These are phyloP conservation scores for Coelinius sp. DNA, from an alignment of 2,888 invertebrate species.

Conservation along the genomic window DNA sequence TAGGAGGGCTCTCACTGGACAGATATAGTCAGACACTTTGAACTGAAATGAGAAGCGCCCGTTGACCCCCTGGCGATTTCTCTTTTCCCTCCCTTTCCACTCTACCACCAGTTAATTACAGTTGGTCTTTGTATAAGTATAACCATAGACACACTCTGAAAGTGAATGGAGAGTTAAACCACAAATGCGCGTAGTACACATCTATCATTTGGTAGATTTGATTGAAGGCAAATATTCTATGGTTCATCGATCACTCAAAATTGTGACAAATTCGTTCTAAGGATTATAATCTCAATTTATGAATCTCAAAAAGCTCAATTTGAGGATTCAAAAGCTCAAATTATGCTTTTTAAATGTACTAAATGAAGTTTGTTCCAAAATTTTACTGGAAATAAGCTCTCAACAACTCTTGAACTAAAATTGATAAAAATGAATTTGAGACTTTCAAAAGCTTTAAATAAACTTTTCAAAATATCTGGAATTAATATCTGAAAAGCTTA, in stretches of 20 bases:
- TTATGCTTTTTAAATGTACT: too few species aligned
- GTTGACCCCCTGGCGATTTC: conserved; percentile 16
- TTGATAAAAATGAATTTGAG: too few species aligned
- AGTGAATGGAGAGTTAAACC: conserved; percentile 16
- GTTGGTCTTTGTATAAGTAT: conserved; percentile 23
- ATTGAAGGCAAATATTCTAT: not conserved
- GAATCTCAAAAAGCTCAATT: too few species aligned
- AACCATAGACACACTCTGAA: not conserved
- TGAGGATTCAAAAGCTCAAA: too few species aligned
- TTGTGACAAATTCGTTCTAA: not conserved
- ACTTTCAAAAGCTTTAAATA: too few species aligned
- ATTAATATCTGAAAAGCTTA: too few species aligned
- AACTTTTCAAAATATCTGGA: too few species aligned
- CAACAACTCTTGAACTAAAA: too few species aligned
- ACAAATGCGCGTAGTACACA: not conserved
- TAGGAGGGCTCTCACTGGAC: not conserved
- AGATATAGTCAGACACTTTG: conserved; percentile 13
- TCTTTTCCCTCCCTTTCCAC: conserved; percentile 10
- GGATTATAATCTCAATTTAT: too few species aligned
- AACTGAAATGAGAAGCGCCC: conserved; percentile 7
- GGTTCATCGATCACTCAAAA: not conserved
- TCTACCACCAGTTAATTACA: conserved; percentile 21
- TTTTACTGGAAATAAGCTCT: too few species aligned
- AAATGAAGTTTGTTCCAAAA: too few species aligned
- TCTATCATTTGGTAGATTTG: not conserved